Evolutionary conservation across 2,113 vertebrate species (phyloP).

Genomic region (Colistium nudipinnis): DNA sequence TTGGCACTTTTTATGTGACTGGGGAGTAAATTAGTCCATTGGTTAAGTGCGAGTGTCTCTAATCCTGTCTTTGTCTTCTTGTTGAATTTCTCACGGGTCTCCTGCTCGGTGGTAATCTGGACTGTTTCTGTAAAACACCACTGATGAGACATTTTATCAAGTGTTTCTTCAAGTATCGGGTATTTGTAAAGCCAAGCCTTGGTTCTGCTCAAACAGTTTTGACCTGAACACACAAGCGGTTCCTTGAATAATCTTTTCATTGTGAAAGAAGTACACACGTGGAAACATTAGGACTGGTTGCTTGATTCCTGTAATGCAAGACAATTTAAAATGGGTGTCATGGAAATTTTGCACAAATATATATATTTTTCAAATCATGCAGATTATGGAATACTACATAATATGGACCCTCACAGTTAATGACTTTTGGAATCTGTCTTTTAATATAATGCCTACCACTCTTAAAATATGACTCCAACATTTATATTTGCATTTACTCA

Average conservation of each 20-base stretch:
- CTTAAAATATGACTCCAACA: too few relatives aligned
- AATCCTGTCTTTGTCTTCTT: conserved; percentile 47
- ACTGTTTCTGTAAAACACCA: conserved; percentile 1
- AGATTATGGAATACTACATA: neutral
- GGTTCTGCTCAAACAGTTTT: neutral
- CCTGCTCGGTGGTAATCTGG: neutral
- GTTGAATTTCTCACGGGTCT: conserved; percentile 33
- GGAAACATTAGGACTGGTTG: neutral
- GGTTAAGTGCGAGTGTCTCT: conserved; percentile 29
- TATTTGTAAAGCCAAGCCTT: neutral
- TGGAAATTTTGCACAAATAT: neutral
- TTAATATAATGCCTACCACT: too few relatives aligned
- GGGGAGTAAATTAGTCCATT: conserved; percentile 33
- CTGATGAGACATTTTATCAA: conserved; percentile 4
- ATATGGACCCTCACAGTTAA: neutral
- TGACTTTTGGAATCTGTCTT: too few relatives aligned
- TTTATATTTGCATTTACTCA: too few relatives aligned
- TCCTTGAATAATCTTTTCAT: neutral
- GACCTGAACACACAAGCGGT: neutral
- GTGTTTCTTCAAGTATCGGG: neutral
- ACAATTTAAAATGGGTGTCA: neutral
- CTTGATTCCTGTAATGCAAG: neutral
- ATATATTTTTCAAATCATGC: neutral
- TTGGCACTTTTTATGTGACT: conserved; percentile 46
- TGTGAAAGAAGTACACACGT: neutral